A percentile compares a stretch with the other conserved stretches of the same genome.
These are phyloP conservation scores for Camponotus fellah DNA, from an alignment of 2,888 invertebrate species.

Conservation along the genomic window DNA sequence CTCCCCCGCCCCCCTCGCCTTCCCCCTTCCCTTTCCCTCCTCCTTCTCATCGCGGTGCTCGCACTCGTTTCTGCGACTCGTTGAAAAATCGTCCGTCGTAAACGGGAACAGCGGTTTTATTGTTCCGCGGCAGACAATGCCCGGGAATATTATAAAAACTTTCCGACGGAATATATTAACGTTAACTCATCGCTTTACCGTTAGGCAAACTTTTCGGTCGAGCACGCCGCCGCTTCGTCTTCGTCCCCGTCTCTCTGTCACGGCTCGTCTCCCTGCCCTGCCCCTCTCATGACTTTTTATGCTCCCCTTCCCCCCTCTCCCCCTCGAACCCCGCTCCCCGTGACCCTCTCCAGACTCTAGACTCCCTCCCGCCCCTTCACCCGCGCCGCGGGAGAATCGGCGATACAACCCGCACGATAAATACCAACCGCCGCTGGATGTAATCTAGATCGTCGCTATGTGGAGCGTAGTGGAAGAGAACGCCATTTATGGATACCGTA, in stretches of 20 bases:
- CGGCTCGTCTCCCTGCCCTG: conserved; percentile 26
- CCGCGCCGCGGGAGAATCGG: conserved; percentile 42
- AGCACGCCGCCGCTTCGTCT: conserved; percentile 71
- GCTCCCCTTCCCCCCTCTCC: conserved; percentile 36
- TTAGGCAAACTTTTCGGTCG: conserved; percentile 85
- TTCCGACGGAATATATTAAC: conserved; percentile 86
- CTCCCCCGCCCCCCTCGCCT: not conserved
- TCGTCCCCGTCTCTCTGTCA: conserved; percentile 45
- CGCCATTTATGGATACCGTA: conserved; percentile 52
- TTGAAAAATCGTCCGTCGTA: conserved; percentile 84
- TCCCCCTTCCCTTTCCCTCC: not conserved
- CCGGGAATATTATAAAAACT: conserved; percentile 85
- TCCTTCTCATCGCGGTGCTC: conserved; percentile 65
- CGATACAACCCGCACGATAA: conserved; percentile 57
- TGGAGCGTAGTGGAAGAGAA: conserved; percentile 54
- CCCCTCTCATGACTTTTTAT: conserved; percentile 51
- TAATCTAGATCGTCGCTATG: conserved; percentile 55
- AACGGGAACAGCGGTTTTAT: conserved; percentile 85
- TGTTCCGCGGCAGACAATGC: conserved; percentile 85
- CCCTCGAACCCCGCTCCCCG: conserved; percentile 41
- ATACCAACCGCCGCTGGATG: conserved; percentile 48
- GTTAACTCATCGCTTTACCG: conserved; percentile 86
- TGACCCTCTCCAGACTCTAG: not conserved
- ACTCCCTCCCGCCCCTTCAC: not conserved
- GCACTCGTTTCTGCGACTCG: conserved; percentile 81